Base-by-base conservation (phyloP, 53 echinoderm and acorn worm genomes). In the Echinarachnius parma region DNA sequence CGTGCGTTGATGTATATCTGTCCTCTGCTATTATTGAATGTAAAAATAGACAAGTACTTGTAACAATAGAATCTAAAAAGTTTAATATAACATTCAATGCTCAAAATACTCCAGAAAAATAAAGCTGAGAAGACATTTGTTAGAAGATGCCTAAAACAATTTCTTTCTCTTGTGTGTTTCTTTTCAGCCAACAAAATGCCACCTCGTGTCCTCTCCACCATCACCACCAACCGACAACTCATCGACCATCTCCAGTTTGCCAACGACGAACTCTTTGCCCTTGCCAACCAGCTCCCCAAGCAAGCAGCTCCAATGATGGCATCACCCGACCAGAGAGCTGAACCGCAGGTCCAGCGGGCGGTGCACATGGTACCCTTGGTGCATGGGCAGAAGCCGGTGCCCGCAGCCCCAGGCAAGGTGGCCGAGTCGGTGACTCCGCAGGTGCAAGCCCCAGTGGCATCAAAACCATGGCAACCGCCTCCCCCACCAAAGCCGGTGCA, bases 251-350 rank as follows among this genome's bases (percentile, higher is more conserved):
- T 98, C 27, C 70, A 98, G 48, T 75, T 81, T 60, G 80, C 88
- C 54, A 91, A 91, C 34, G 88, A 88, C 31, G 86, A 88, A 26
- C 82, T 92, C 56, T 80, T 85, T 34, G 74, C 82, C 29, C 79
- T 98, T 3, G 91, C 83, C 53, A 92, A 92, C 21, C 68, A 92
- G 26, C 83, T 98, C 4, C 77, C 80, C 31, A 65, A 83, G 46
- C 79, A 81, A 21, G 47, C 47, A 21, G 28, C 24, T 20, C 70
- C 63, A 24, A 22, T 9, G 11, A 52, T 48, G 4, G 66, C 45
- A 24, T 75, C 70, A 46, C 53, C 61, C 1, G 78, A 69, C 16
- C 60, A 76, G 64, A 64, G 56, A 27, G 83, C 84, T 24, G 79
- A 64, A 71, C 52, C 75, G 79, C 31, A 34, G 61, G 42, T 60